Base-by-base conservation (phyloP, 2,888 invertebrate species). In the Acleris emargana region DNA sequence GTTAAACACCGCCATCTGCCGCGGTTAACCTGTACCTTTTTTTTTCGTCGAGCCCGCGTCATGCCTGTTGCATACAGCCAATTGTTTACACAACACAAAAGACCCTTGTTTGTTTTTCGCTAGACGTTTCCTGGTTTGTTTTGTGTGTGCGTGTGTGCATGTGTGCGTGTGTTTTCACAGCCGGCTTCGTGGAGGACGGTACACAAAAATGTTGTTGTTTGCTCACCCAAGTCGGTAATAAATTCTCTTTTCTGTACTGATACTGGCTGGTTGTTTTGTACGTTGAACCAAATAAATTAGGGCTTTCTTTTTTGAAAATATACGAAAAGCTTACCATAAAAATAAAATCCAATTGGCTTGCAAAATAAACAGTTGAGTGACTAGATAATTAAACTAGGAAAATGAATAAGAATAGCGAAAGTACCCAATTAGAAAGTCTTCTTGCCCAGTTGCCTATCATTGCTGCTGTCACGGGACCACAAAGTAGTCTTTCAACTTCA, bases 41-140 rank as follows among this genome's bases (percentile, higher is more conserved):
- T 28, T 80, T 87, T 88, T 86, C 45, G 84, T 80, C 75, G 73
- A 72, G 71, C 25, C 73, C 71, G 79, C 88, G 90, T 89, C 91
- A 90, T 82, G 91, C 91, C 90, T 91, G 91, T 91, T 91, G 91
- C 92, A 88, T 89, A 87, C 88, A 81, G 85, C 80, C 87, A 82
- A 91, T 92, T 92, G 92, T 92, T 92, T 91, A 92, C 90, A 88
- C 89, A 91, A 89, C 81, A 91, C 90, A 92, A 92, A 90, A 91
- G 91, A 89, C 91, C 92, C 91, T 86, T 92, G 92, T 92, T 92
- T 92, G 91, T 91, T 92, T 91, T 92, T 90, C 90, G 91, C 92
- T 92, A 92, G 91, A 91, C 92, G 90, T 92, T 92, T 92, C 91
- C 92, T 92, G 92, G 92, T 91, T 90, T 91, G 88, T 91, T 91